Base-by-base conservation (phyloP, 2,797 vertebrate species). In the Chrysocyon brachyurus region DNA sequence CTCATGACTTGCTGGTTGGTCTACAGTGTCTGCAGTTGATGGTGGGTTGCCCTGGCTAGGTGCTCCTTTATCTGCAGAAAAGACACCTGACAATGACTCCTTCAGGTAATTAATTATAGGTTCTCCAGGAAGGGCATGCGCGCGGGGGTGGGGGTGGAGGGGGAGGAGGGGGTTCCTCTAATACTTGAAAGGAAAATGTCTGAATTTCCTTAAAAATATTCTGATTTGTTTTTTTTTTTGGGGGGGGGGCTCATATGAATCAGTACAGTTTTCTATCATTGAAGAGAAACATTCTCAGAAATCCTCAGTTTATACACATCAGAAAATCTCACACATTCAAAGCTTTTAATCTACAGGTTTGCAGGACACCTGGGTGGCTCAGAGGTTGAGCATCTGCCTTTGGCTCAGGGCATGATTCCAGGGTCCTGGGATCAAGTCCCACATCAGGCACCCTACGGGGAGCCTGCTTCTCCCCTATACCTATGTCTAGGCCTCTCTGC, bases 121-220 rank as follows among this genome's bases (percentile, higher is more conserved):
- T 57, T 90, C 90, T 56, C 66, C 2, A 17, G 16, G 59, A n/a
- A 83, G 14, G 40, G 40, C 1, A 46, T 46, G 40, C 1, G 40
- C 6, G 6, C 40, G 40, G 40, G 40, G 40, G 40, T 6, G 40
- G 40, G 40, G 6, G 40, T 46, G 40, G 40, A 46, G 6, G 24
- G 49, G 28, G 3, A 2, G 9, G 6, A 46, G 36, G 24, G 6
- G 4, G 12, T 64, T 49, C 63, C 17, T 73, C 1, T 68, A 57
- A 89, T 8, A 86, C 31, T 21, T 72, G 63, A 81, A 81, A 84
- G 31, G 59, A 52, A 81, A 87, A 94, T 21, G 59, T 33, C 17
- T n/a, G 12, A 63, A 64, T 83, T 90, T 57, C 63, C 57, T 81
- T 54, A 52, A 81, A 52, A 87, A 84, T 31, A 96, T 56, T 49